Conservation (phyloP, 2,113 vertebrate species). For the Apeltes quadracus region DNA sequence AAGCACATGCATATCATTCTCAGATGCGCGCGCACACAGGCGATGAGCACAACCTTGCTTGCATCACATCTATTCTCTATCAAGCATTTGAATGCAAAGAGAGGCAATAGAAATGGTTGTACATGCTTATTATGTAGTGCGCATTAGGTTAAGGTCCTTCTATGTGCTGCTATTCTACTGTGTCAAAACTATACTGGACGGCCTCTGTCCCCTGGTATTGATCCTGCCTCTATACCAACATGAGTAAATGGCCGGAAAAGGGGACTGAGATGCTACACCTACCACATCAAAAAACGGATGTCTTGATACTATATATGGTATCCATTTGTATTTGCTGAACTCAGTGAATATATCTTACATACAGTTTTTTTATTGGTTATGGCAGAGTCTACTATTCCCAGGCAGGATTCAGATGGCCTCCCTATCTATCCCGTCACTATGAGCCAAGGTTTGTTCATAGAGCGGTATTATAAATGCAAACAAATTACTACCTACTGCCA, state of each 20-base stretch:
- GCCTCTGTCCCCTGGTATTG: constrained; percentile 66
- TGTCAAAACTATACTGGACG: constrained; percentile 64
- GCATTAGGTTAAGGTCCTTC: constrained; percentile 63
- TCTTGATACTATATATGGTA: background rate
- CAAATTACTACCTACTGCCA: background rate
- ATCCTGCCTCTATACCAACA: constrained; percentile 55
- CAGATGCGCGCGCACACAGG: background rate
- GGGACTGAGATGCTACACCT: constrained; percentile 5
- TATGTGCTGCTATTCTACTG: constrained; percentile 38
- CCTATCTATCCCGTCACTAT: background rate
- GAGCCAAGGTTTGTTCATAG: background rate
- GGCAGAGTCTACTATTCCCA: background rate
- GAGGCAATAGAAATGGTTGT: constrained; percentile 14
- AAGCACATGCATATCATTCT: constrained; percentile 38
- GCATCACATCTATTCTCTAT: constrained; percentile 39
- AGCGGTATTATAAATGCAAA: constrained; percentile 5
- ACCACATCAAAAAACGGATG: background rate
- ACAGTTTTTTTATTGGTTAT: background rate
- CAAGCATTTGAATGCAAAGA: constrained; percentile 29
- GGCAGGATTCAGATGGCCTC: background rate
- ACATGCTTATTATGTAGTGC: constrained; percentile 12
- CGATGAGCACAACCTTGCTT: constrained; percentile 14
- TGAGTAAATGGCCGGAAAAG: constrained; percentile 27
- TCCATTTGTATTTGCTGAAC: background rate
- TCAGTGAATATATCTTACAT: background rate